These are phyloP conservation scores for Aphodius sticticus DNA, from an alignment of 2,888 invertebrate species.

Conservation along the genomic window DNA sequence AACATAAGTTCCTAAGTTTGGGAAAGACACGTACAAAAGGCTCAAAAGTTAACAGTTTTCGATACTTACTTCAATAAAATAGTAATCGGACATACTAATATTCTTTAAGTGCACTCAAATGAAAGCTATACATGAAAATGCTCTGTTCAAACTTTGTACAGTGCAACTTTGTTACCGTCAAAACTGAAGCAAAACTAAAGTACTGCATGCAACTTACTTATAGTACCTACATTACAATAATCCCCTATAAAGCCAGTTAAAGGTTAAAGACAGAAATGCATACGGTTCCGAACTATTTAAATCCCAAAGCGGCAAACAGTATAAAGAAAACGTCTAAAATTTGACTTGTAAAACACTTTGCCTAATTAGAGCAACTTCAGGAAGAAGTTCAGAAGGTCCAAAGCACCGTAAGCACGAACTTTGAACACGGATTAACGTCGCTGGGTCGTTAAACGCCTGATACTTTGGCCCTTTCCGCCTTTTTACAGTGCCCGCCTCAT, in stretches of 20 bases:
- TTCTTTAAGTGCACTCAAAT: too few species aligned
- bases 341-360: slow-evolving; percentile 4
- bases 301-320: neutral
- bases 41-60: too few species aligned
- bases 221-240: too few species aligned
- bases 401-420: neutral
- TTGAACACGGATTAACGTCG: slow-evolving; percentile 4
- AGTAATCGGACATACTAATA: too few species aligned
- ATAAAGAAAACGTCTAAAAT: neutral
- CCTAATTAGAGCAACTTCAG: neutral
- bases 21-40: too few species aligned
- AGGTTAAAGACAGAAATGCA: neutral
- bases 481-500: neutral
- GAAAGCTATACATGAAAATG: too few species aligned
- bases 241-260: neutral
- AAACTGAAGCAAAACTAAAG: too few species aligned
- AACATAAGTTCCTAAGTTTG: too few species aligned
- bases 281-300: neutral
- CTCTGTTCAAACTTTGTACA: too few species aligned
- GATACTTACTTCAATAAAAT: too few species aligned
- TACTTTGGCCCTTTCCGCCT: neutral
- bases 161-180: too few species aligned
- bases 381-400: neutral
- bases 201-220: too few species aligned
- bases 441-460: neutral